Evolutionary conservation across 2,113 vertebrate genomes (phyloP), one percentile per base, ranked within the genome.

Genomic region (Prionailurus viverrinus): DNA sequence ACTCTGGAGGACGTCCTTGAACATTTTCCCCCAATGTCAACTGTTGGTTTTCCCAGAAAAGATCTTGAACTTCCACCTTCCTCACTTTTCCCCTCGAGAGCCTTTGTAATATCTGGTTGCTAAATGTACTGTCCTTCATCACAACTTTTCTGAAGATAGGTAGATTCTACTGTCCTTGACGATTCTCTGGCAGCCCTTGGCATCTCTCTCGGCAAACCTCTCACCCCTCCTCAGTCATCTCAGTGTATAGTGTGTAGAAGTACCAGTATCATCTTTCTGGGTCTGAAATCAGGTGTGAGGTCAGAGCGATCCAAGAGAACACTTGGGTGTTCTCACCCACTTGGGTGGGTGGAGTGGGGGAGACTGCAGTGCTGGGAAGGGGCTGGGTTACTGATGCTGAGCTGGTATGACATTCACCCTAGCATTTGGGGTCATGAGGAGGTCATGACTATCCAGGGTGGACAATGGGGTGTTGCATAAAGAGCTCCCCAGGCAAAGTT

Each of bases 41-140:
- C 76, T 88, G 39, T 76, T 92, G 84, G 90, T 97, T 95, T 97
- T 89, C 69, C 71, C 51, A 81, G 69, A 93, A 94, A 81, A 85
- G 51, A 53, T 36, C 69, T 85, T 85, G 55, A 92, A 88, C 36
- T 25, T 94, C 55, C 23, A 71, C 31, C 18, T 55, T 80, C 27
- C 63, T 92, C 15, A 21, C 45, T 31, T 89, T 33, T 79, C 61
- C 65, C 41, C 10, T 94, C 25, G 29, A 84, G 53, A 89, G 66
- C 14, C 21, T 55, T 93, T 66, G 27, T 58, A 65, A 89, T 63
- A 74, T 73, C 16, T 31, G 68, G 31, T 66, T 93, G 39, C 65
- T 86, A 68, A 88, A 29, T 16, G 51, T 2, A 31, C 21, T 21
- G 0, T 48, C 39, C 51, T 92, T 84, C 68, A 36, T 55, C 14